A percentile compares a stretch with the other conserved stretches of the same genome.
Evolutionary conservation across 2,888 invertebrate species (phyloP).

Genomic region (Aleiodes leptofemur): DNA sequence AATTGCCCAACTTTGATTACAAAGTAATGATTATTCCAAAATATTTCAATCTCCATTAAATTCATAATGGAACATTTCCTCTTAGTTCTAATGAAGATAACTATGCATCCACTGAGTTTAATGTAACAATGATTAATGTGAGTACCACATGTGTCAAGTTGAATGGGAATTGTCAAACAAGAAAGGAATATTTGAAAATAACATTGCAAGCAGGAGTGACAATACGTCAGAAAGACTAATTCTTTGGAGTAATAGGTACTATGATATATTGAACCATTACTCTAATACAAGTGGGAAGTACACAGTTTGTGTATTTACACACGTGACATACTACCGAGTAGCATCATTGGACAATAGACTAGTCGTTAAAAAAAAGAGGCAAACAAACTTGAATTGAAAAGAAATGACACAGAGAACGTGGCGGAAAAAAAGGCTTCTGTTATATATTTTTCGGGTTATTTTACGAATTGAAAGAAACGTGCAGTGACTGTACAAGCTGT

Average conservation of each 20-base stretch:
- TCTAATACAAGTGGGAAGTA: conserved; percentile 1
- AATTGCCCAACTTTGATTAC: conserved; percentile 16
- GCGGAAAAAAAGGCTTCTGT: too few species aligned
- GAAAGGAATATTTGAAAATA: not conserved
- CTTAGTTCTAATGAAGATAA: conserved; percentile 17
- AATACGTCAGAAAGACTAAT: conserved; percentile 18
- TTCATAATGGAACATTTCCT: conserved; percentile 1
- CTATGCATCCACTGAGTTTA: not conserved
- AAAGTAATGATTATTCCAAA: not conserved
- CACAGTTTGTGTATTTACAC: too few species aligned
- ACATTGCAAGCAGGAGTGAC: not conserved
- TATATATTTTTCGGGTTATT: too few species aligned
- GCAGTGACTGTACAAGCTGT: too few species aligned
- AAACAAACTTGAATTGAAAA: too few species aligned
- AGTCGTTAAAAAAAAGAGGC: too few species aligned
- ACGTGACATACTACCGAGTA: too few species aligned
- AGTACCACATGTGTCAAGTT: not conserved
- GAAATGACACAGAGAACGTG: too few species aligned
- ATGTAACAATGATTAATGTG: conserved; percentile 24
- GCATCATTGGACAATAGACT: too few species aligned
- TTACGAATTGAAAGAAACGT: too few species aligned
- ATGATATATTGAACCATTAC: conserved; percentile 10
- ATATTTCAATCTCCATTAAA: conserved; percentile 22
- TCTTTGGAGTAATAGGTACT: not conserved
- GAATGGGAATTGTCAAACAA: conserved; percentile 9